Conservation (phyloP, 2,888 invertebrate genomes). For the Sminthurinus aureus region DNA sequence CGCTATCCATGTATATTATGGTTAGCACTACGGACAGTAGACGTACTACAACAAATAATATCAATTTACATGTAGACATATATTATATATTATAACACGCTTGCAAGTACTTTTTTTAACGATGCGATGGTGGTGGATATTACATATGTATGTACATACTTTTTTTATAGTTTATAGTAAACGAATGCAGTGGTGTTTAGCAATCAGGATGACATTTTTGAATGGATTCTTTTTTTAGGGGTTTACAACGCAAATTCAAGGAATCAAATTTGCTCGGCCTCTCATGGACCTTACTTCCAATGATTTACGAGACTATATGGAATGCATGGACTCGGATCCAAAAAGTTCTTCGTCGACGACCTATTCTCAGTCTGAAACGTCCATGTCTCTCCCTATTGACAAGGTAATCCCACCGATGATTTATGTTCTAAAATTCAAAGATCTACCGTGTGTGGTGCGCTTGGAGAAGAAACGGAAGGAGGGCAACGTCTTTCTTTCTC, state of each 20-base stretch:
- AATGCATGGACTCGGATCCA: conserved; percentile 34
- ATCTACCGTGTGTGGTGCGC: background rate
- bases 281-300: conserved; percentile 54
- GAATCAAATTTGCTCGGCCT: conserved; percentile 46
- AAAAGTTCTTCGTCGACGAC: conserved; percentile 17
- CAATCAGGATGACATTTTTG: background rate
- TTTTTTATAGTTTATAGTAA: background rate
- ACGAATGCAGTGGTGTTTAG: background rate
- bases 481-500: background rate
- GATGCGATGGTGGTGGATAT: background rate
- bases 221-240: conserved; percentile 39
- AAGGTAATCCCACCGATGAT: conserved; percentile 35
- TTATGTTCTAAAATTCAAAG: conserved; percentile 22
- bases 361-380: background rate
- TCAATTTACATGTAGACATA: background rate
- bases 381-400: conserved; percentile 25
- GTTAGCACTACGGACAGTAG: no score
- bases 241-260: conserved; percentile 44
- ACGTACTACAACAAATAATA: background rate
- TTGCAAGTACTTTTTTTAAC: no score
- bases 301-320: conserved; percentile 53
- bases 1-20: no score
- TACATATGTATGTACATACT: background rate
- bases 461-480: background rate
- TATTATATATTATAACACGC: background rate